Base-by-base conservation (phyloP, 2,113 vertebrate species). In the Phylloscopus whistleri region DNA sequence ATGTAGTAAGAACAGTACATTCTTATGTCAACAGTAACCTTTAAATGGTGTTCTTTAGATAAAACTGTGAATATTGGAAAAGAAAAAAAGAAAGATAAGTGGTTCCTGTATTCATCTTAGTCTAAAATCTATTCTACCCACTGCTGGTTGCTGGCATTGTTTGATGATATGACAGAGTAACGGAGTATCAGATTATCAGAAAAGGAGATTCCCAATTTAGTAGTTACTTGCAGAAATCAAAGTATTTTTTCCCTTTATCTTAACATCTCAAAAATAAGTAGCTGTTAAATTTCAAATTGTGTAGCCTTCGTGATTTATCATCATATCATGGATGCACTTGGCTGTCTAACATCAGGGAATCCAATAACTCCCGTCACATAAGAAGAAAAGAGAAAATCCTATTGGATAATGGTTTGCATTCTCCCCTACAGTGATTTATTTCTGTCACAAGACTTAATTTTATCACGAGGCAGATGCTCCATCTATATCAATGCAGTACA, bases 391-490 rank as follows among this genome's bases (percentile, higher is more conserved):
- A 95, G 95, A 96, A 97, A 97, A 96, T 97, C 83, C 96, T 94
- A 97, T 97, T 98, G 97, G 98, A 96, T 98, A 97, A 97, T 97
- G 96, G 96, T 95, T 96, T 95, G 64, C 63, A 52, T 97, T 98
- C 95, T 97, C 96, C 90, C 91, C 94, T 96, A 96, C 92, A 79
- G 94, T 97, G 97, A 98, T 98, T 98, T 98, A 98, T 98, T 98
- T 98, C 97, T 97, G 96, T 98, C 98, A 97, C 96, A 98, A 97
- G 97, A 97, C 97, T 98, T 98, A 98, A 98, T 98, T 98, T 98
- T 98, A 98, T 97, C 97, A 97, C 33, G 90, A 98, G 97, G 97
- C 97, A 98, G 96, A 98, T 98, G 97, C 96, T 97, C 89, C 95
- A 96, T 97, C 97, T 97, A 79, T 97, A 98, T 98, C 97, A 94